A percentile compares a stretch with the other conserved stretches of the same genome.
Evolutionary conservation across 2,113 vertebrate genomes (phyloP).

Genomic region (Urocitellus parryii): DNA sequence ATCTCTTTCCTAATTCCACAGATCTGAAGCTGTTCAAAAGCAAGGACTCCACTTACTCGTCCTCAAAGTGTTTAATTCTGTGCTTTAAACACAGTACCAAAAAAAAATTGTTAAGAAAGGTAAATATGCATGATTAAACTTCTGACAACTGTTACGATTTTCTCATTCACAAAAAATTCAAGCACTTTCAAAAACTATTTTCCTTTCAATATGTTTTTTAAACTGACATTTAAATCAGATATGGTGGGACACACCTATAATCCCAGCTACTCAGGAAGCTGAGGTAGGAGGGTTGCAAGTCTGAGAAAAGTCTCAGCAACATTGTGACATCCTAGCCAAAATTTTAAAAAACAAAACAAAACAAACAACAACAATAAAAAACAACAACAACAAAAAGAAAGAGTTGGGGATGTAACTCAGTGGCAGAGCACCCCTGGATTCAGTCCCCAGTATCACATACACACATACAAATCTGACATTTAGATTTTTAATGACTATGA

Average conservation of each 20-base stretch:
- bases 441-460: too few species aligned
- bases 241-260: too few species aligned
- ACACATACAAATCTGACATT: not conserved
- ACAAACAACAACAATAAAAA: too few species aligned
- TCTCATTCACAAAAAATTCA: constrained; percentile 10
- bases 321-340: too few species aligned
- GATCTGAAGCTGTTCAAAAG: not conserved
- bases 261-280: too few species aligned
- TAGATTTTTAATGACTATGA: not conserved
- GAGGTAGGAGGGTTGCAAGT: too few species aligned
- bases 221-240: not conserved
- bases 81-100: not conserved
- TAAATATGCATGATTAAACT: not conserved
- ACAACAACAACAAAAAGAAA: too few species aligned
- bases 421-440: too few species aligned
- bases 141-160: not conserved
- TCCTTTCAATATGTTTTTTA: not conserved
- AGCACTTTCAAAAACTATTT: not conserved
- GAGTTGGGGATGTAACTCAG: too few species aligned
- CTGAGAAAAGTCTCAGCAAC: too few species aligned
- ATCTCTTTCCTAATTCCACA: not conserved
- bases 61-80: not conserved
- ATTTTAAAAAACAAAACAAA: too few species aligned
- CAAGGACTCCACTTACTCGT: not conserved
- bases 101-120: not conserved